Base-by-base conservation (phyloP, 2,888 invertebrate genomes). In the Automeris io region DNA sequence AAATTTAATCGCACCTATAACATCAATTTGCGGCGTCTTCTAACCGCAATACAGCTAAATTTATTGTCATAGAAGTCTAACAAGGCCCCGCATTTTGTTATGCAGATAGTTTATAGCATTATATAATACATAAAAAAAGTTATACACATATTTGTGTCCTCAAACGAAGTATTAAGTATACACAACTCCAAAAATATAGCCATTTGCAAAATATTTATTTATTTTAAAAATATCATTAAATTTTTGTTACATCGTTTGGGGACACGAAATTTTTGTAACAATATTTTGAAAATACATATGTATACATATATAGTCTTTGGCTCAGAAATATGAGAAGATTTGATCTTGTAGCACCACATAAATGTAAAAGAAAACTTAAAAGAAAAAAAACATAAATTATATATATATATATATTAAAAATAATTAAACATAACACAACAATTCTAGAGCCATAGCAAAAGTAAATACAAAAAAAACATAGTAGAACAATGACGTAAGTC, bases 1-100 rank as follows among this genome's bases (percentile, higher is more conserved):
- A 82, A 70, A 74, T 76, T 73, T 76, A 81, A 78, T 77, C 77
- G 75, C 81, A 81, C 76, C 76, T 78, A 78, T 64, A 75, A 80
- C 80, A 80, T 80, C 67, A 54, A 80, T 62, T 64, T 50, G 57
- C 53, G 55, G 61, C 57, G n/a, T 58, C 47, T 46, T 35, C 40
- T 48, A 54, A 61, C 58, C 57, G 60, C 54, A 35, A 54, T 57
- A 62, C 51, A 44, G 54, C 62, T 70, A 71, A 57, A 54, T 60
- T 65, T 77, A 78, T 78, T 74, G 68, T 76, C 75, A 63, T 57
- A 64, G 56, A 67, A 63, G 57, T 53, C 57, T 47, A 50, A 48
- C 48, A 68, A 75, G 75, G 70, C 71, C 63, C 70, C 67, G 47
- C 57, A 54, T 43, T 49, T 58, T 57, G 23, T 8, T 18, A 18